phyloP scores from a whole-genome alignment of 1,140 invertebrate genomes.

The Drosophila nikananu region DNA sequence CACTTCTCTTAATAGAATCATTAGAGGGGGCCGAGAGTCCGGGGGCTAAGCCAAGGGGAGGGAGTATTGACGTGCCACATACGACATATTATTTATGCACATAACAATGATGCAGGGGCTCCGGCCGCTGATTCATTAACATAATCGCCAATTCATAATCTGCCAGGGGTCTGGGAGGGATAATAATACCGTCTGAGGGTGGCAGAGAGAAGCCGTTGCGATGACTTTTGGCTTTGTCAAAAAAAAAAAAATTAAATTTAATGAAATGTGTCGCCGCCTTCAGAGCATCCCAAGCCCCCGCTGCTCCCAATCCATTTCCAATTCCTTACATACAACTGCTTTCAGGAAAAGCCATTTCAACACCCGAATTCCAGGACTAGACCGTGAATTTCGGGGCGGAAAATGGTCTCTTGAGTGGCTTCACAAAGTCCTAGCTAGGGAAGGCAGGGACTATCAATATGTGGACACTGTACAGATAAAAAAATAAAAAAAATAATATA shows the following conservation, averaged over 20 bases:
- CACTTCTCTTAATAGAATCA: constrained; percentile 16
- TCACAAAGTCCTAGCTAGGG: not conserved
- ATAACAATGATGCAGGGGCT: constrained; percentile 59
- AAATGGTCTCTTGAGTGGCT: not conserved
- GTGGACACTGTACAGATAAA: not conserved
- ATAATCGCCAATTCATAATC: constrained; percentile 83
- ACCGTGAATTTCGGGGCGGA: not conserved
- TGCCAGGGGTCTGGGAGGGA: constrained; percentile 25
- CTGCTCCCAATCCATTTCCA: constrained; percentile 4
- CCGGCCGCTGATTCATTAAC: constrained; percentile 59
- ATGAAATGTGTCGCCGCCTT: constrained; percentile 33
- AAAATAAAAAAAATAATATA: too few relatives aligned
- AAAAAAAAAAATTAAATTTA: constrained; percentile 13
- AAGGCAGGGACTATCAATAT: not conserved
- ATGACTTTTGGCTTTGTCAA: not conserved
- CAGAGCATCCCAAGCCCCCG: not conserved
- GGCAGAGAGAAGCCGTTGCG: not conserved
- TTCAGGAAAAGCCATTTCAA: not conserved
- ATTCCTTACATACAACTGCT: not conserved
- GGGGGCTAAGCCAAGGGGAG: not conserved
- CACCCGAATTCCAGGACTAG: not conserved
- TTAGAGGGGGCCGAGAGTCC: not conserved
- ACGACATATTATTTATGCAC: constrained; percentile 45
- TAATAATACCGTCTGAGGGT: constrained; percentile 19
- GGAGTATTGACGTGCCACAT: not conserved